Evolutionary conservation across 2,888 invertebrate genomes (phyloP).

Genomic region (Sceliomorpha sp.): DNA sequence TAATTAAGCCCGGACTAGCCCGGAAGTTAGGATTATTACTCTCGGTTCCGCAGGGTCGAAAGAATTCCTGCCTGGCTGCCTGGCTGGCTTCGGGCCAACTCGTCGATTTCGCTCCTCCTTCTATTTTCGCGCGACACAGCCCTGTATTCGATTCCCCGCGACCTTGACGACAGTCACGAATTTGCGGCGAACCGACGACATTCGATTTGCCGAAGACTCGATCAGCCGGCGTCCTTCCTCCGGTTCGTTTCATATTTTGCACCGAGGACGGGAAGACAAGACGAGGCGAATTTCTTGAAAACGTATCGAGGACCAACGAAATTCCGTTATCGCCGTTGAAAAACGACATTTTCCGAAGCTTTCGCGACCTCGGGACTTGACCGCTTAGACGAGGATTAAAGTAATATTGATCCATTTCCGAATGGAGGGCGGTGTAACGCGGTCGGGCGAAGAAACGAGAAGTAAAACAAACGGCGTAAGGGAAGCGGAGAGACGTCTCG

Average conservation of each 20-base stretch:
- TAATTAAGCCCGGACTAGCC: conserved; percentile 77
- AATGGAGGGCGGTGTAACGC: no score
- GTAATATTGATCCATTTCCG: no score
- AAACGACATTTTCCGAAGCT: no score
- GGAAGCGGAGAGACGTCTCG: not conserved
- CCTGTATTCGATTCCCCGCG: conserved; percentile 13
- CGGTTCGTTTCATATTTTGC: conserved; percentile 8
- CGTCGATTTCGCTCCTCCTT: conserved; percentile 63
- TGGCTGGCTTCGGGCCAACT: conserved; percentile 70
- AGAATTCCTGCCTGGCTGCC: conserved; percentile 58
- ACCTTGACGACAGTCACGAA: conserved; percentile 42
- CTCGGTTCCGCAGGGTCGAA: conserved; percentile 55
- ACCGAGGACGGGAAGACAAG: no score
- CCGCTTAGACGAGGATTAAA: no score
- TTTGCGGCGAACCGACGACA: conserved; percentile 41
- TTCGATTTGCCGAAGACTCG: conserved; percentile 43
- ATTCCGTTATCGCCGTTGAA: conserved; percentile 11
- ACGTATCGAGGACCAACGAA: not conserved
- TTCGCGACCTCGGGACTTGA: no score
- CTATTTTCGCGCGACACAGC: conserved; percentile 38
- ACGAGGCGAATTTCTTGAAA: no score
- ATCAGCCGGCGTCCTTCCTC: conserved; percentile 25
- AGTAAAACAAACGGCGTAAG: not conserved
- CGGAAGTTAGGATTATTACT: conserved; percentile 78
- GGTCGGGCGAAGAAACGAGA: not conserved